Base-by-base conservation (phyloP, 2,888 invertebrate species). In the Acrocera orbiculus region DNA sequence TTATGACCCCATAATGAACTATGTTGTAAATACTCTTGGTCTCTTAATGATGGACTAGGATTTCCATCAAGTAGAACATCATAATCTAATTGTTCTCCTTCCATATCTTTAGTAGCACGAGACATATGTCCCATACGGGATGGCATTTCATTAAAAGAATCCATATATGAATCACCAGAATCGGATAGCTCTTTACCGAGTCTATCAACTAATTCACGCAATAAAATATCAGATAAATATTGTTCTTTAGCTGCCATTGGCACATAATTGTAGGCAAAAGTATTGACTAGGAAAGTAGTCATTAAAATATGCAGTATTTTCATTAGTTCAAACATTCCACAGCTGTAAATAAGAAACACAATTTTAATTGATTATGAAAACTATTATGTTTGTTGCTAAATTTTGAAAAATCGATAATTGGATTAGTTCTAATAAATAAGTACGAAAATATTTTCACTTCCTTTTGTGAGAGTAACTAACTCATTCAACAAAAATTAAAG, bases 21-120 rank as follows among this genome's bases (percentile, higher is more conserved):
- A 57, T 89, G 89, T 51, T 81, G 80, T 46, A 89, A 52, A 51
- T 79, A 87, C 52, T 90, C 89, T 48, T 82, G 82, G 57, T 89
- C 89, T 16, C 90, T 69, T 40, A 85, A 66, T 44, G 80, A 81
- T 4, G 83, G 82, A 58, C 73, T 76, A 11, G 75, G 70, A 54
- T 73, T 76, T 2, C 69, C 65, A 27, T 73, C 73, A 40, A 76
- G 67, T 15, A 78, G 56, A 14, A 71, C 67, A 42, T 81, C 81
- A 52, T 81, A 83, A 53, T 82, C 81, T 43, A 74, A 55, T 53
- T 69, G 67, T 47, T 73, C 69, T 49, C 64, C 64, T 52, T 70
- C 66, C 47, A 67, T 51, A 36, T 69, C 68, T 44, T 68, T 69
- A 44, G 61, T 64, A 24, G 69, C 69, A 2, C 71, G 63, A 3